phyloP scores from a whole-genome alignment of 2,113 vertebrate species.

The Dermatemys mawii region DNA sequence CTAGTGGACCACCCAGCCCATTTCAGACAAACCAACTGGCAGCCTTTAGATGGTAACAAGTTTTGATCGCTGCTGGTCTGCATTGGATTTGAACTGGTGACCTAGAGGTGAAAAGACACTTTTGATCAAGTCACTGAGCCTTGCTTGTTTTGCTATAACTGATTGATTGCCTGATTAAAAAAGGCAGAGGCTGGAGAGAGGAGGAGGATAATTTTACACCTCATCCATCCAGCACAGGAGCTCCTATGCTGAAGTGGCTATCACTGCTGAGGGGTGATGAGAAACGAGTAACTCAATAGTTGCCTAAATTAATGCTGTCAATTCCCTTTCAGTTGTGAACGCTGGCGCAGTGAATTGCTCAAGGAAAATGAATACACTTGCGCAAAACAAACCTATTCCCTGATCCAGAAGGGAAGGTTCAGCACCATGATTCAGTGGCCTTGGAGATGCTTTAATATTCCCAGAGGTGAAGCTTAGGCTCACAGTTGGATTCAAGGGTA shows the following conservation, averaged over 20 bases:
- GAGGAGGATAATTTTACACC: not conserved
- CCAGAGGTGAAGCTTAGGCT: not conserved
- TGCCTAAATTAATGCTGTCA: not conserved
- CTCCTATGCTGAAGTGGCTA: not conserved
- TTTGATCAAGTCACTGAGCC: not conserved
- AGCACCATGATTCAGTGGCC: not conserved
- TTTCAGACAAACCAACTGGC: not conserved
- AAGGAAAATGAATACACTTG: not conserved
- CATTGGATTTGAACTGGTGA: not conserved
- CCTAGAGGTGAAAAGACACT: not conserved
- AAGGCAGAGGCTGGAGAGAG: not conserved
- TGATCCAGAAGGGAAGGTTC: not conserved
- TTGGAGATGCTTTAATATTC: not conserved
- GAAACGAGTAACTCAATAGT: not conserved
- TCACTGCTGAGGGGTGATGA: not conserved
- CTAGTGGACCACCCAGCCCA: not conserved
- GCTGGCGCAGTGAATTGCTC: not conserved
- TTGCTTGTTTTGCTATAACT: not conserved
- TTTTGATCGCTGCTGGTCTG: not conserved
- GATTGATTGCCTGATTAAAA: not conserved
- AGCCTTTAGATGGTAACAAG: not conserved
- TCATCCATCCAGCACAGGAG: not conserved
- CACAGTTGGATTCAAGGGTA: not conserved
- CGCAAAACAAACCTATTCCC: not conserved
- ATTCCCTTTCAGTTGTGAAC: not conserved